Evolutionary conservation across 30 jellyfish, hydroid and myxozoan species (phyloP).

Genomic region (Catostylus mosaicus): DNA sequence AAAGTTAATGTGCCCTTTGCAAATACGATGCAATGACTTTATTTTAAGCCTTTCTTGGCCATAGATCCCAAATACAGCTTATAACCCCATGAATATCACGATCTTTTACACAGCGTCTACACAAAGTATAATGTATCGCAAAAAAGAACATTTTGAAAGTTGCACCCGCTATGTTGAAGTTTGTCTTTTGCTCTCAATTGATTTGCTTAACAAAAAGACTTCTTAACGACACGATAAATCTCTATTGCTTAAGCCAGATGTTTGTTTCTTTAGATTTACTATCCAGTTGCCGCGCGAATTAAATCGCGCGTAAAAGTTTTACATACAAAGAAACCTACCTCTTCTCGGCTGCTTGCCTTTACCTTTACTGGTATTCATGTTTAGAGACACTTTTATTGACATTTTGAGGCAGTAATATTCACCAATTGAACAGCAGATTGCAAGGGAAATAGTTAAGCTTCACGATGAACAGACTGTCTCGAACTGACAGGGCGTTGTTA

Average conservation of each 20-base stretch:
- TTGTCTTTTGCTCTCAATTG: too few relatives aligned
- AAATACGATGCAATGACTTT: too few relatives aligned
- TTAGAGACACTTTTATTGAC: constrained; percentile 57
- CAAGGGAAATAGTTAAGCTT: neutral
- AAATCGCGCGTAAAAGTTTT: neutral
- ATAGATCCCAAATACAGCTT: too few relatives aligned
- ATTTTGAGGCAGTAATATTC: neutral
- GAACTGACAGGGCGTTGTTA: constrained; percentile 16
- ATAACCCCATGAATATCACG: too few relatives aligned
- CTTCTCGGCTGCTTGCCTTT: constrained; percentile 8
- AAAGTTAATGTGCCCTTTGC: too few relatives aligned
- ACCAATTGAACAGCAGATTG: neutral
- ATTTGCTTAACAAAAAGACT: too few relatives aligned
- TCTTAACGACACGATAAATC: too few relatives aligned
- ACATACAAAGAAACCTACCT: constrained; percentile 12
- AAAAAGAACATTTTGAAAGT: too few relatives aligned
- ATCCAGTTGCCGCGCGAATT: neutral
- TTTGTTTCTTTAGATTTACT: constrained; percentile 7
- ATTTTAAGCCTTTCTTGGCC: too few relatives aligned
- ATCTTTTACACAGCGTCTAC: too few relatives aligned
- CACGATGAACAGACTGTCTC: neutral
- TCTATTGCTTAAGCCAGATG: neutral
- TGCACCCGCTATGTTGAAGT: too few relatives aligned
- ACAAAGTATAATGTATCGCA: too few relatives aligned
- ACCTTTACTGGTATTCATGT: constrained; percentile 3